phyloP scores from a whole-genome alignment of 2,113 vertebrate species.

The Nipponia nippon region DNA sequence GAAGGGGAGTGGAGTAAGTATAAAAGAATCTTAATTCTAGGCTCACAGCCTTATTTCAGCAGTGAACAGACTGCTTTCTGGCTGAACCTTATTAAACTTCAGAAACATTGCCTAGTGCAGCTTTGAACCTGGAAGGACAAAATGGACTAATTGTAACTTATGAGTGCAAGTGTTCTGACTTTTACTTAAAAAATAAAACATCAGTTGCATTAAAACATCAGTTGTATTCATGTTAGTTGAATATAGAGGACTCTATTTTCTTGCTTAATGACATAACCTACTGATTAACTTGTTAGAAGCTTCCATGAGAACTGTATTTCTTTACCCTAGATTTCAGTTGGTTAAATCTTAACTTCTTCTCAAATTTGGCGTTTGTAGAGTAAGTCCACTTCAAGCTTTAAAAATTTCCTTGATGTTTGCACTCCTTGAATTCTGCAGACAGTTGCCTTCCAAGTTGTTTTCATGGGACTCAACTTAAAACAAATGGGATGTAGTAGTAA shows the following conservation, averaged over 20 bases:
- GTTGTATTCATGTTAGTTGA: not conserved
- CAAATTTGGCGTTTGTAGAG: not conserved
- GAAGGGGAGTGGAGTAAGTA: not conserved
- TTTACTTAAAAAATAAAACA: not conserved
- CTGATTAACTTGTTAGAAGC: not conserved
- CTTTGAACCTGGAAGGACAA: not conserved
- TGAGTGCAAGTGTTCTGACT: not conserved
- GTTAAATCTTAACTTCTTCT: slow-evolving; percentile 23
- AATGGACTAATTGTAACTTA: not conserved
- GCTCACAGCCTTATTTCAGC: not conserved
- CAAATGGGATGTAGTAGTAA: not conserved
- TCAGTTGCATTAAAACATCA: not conserved
- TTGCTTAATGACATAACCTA: not conserved
- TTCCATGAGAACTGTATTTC: not conserved
- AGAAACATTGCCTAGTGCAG: not conserved
- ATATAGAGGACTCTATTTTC: not conserved
- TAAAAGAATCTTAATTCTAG: not conserved
- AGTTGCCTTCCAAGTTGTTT: not conserved
- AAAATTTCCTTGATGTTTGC: not conserved
- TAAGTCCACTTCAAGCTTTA: not conserved
- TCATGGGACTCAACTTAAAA: not conserved
- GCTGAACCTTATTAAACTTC: not conserved
- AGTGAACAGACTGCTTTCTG: not conserved
- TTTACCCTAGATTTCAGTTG: not conserved
- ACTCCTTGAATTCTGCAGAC: not conserved